Evolutionary conservation across 1,140 invertebrate species (phyloP), one percentile per base, ranked within the genome.

Genomic region (Pachyrhynchus sulphureomaculatus): DNA sequence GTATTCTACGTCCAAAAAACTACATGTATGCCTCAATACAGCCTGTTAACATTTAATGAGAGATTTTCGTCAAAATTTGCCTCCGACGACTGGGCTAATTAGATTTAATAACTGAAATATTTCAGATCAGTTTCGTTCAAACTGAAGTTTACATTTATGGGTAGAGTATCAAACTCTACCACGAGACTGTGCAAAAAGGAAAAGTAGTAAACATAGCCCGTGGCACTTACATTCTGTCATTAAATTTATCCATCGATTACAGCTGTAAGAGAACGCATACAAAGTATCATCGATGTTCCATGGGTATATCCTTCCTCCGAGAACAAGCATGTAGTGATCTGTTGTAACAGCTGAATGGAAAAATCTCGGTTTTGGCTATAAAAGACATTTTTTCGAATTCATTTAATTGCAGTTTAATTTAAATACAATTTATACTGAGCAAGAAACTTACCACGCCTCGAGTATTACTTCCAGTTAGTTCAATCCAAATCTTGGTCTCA

Each of bases 281-380:
- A 95, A 77, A 9, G 87, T 83, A 72, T 91, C 87, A n/a, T 83
- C 83, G 5, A 85, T 81, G 69, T 85, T 85, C 52, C 86, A 83
- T 0, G 87, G 86, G 69, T 84, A 82, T 12, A 88, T 85, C 9
- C 86, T 80, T 21, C 95, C 94, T 4, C 94, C 95, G 72, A 94
- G 88, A 26, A 97, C 81, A 4, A 96, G 82, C 92, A 98, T 94
- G 68, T 91, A 93, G 47, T 92, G 86, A 39, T 91, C 88, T 0
- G 90, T 93, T 0, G 88, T 89, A 0, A 95, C 88, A 0, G 93
- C 92, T 0, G 92, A 89, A 79, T 96, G 95, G 39, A 97, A 86
- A 73, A 91, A 93, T 58, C 93, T 84, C 0, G 86, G 84, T 53
- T 86, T 80, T 0, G 92, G 92, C 78, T 85, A 62, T 24, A 79